phyloP scores from a whole-genome alignment of 2,113 vertebrate species.

The Suricata suricatta region DNA sequence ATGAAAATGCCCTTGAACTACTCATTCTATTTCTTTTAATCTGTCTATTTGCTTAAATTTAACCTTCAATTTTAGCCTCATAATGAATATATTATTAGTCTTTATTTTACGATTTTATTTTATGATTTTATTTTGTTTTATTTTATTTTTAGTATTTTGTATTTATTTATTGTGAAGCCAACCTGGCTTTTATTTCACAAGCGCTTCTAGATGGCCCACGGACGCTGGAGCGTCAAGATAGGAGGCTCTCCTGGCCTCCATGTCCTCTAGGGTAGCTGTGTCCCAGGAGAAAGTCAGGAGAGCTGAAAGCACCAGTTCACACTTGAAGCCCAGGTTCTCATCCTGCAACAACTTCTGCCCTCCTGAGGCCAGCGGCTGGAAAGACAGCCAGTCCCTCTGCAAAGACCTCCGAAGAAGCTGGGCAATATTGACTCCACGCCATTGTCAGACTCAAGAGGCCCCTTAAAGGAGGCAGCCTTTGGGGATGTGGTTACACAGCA shows the following conservation, averaged over 20 bases:
- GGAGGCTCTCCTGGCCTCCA: slow-evolving; percentile 82
- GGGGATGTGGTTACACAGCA: slow-evolving; percentile 68
- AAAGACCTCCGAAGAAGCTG: background rate
- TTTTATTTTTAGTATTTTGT: background rate
- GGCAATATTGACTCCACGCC: background rate
- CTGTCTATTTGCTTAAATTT: background rate
- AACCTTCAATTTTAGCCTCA: background rate
- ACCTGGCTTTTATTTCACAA: slow-evolving; percentile 84
- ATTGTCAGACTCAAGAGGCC: background rate
- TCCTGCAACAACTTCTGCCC: slow-evolving; percentile 88
- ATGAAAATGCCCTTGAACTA: background rate
- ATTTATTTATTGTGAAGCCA: background rate
- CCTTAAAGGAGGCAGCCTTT: background rate
- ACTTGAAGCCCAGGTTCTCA: slow-evolving; percentile 88
- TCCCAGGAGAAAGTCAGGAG: slow-evolving; percentile 91
- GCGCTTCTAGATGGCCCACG: slow-evolving; percentile 83
- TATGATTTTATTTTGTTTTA: background rate
- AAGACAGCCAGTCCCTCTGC: slow-evolving; percentile 49
- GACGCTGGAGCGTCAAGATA: slow-evolving; percentile 86
- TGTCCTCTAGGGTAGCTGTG: slow-evolving; percentile 87
- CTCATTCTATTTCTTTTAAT: background rate
- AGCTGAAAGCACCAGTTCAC: slow-evolving; percentile 92
- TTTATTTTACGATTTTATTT: background rate
- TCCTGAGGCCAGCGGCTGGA: slow-evolving; percentile 90
- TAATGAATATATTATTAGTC: background rate